A percentile compares a stretch with the other conserved stretches of the same genome.
These are phyloP conservation scores for Rostratula benghalensis DNA, from an alignment of 2,113 vertebrate species.

Conservation along the genomic window DNA sequence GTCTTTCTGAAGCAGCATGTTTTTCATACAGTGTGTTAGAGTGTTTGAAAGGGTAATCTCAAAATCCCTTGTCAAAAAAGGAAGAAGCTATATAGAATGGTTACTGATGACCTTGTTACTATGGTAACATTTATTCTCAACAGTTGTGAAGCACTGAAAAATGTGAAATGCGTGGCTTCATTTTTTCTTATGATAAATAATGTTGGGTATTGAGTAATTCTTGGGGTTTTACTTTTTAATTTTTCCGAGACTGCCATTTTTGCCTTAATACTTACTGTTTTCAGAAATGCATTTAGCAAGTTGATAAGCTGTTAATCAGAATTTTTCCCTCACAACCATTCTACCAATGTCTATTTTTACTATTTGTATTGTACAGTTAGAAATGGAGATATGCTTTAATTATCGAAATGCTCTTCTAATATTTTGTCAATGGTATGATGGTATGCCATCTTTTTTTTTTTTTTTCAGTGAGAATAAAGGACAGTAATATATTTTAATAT, in stretches of 20 bases:
- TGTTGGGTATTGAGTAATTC: conserved; percentile 27
- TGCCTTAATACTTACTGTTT: conserved; percentile 40
- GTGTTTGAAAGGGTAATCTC: conserved; percentile 59
- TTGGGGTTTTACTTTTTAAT: conserved; percentile 31
- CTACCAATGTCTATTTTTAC: background rate
- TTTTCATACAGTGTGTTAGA: conserved; percentile 21
- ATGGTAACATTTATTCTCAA: conserved; percentile 68
- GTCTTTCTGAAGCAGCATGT: conserved; percentile 32
- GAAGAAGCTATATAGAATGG: conserved; percentile 39
- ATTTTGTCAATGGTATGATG: background rate
- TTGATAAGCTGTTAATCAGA: conserved; percentile 15
- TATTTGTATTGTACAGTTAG: background rate
- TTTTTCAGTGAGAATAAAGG: background rate
- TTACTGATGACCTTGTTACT: conserved; percentile 67
- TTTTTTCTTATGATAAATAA: conserved; percentile 28
- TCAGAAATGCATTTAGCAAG: conserved; percentile 17
- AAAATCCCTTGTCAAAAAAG: conserved; percentile 51
- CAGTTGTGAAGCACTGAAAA: conserved; percentile 47
- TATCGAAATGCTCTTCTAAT: background rate
- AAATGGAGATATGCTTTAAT: background rate
- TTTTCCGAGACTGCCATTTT: background rate
- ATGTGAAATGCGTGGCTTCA: conserved; percentile 22
- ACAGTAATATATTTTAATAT: background rate
- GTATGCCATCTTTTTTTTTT: background rate
- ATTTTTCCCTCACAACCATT: background rate